Evolutionary conservation across 2,113 vertebrate species (phyloP).

Genomic region (Passer domesticus): DNA sequence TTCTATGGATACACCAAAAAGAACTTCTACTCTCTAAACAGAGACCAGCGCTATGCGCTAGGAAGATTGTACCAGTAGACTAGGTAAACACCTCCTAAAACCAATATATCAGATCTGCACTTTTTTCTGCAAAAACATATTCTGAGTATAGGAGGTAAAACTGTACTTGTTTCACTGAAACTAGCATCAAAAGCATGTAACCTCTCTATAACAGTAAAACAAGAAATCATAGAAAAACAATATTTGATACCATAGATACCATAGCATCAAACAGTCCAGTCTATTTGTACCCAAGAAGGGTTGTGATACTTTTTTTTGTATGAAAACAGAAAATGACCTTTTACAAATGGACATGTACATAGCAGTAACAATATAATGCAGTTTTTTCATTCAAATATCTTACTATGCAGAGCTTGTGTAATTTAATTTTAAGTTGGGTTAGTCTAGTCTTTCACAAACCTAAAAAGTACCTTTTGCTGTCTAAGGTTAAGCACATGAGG

Average conservation of each 20-base stretch:
- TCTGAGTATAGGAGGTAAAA: neutral
- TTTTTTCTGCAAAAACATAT: neutral
- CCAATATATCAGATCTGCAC: neutral
- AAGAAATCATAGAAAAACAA: neutral
- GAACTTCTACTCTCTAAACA: neutral
- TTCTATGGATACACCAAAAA: neutral
- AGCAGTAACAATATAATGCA: neutral
- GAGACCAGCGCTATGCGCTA: neutral
- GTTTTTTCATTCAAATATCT: neutral
- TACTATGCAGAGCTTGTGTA: neutral
- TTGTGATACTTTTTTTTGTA: neutral
- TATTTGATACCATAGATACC: neutral
- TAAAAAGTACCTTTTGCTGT: neutral
- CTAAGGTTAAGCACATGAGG: neutral
- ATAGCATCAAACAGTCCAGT: neutral
- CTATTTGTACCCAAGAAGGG: neutral
- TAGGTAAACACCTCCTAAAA: neutral
- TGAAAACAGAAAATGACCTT: neutral
- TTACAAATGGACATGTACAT: neutral
- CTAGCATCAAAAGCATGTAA: neutral
- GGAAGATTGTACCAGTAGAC: neutral
- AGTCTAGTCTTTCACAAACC: neutral
- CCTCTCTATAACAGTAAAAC: neutral
- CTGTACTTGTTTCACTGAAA: neutral
- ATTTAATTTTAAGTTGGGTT: neutral